A percentile compares a stretch with the other conserved stretches of the same genome.
These are phyloP conservation scores for Stenopsyche tienmushanensis DNA, from an alignment of 1,140 invertebrate genomes.

Conservation along the genomic window DNA sequence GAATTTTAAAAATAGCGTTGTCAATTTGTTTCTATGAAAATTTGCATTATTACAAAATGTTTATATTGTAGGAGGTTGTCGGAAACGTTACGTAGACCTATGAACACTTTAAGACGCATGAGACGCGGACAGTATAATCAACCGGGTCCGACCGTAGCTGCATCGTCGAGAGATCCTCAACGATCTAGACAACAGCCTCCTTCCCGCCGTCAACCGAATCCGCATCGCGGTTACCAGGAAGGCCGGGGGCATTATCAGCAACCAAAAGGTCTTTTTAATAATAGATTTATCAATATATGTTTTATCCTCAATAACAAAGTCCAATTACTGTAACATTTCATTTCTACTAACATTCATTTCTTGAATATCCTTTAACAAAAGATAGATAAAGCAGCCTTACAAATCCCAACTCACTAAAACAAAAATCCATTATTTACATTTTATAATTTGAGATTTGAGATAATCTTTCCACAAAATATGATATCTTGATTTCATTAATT, in stretches of 20 bases:
- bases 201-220: conserved; percentile 16
- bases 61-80: conserved; percentile 65
- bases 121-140: conserved; percentile 34
- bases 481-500: not conserved
- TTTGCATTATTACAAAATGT: conserved; percentile 8
- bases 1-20: not conserved
- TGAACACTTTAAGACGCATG: conserved; percentile 86
- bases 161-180: not conserved
- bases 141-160: conserved; percentile 11
- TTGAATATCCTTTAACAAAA: not conserved
- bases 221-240: conserved; percentile 32
- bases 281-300: not conserved
- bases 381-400: not conserved
- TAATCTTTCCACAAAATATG: not conserved
- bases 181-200: conserved; percentile 4
- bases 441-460: not conserved
- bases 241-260: conserved; percentile 38
- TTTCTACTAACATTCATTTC: not conserved
- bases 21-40: not conserved
- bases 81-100: conserved; percentile 84
- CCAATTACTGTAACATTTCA: too few species aligned
- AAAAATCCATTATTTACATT: not conserved
- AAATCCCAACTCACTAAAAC: not conserved
- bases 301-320: not conserved
- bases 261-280: conserved; percentile 34